Percentiles rank a stretch among this genome's conserved stretches.
phyloP scores from a whole-genome alignment of 2,113 vertebrate species.

The Ophthalmolycus amberensis region DNA sequence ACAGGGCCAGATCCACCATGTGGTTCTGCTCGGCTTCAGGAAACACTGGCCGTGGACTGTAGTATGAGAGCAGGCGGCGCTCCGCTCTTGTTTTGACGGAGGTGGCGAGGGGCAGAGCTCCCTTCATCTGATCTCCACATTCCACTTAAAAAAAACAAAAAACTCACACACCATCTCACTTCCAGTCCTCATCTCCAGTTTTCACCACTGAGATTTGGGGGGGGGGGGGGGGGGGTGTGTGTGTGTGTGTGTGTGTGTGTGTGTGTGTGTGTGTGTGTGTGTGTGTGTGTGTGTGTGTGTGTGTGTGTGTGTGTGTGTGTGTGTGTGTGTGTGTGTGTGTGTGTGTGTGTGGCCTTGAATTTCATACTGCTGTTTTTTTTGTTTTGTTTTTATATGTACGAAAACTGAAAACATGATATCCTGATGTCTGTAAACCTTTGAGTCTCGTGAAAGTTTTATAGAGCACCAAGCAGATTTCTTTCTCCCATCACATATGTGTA shows the following conservation, averaged over 20 bases:
- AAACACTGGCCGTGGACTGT: conserved; percentile 48
- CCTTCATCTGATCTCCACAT: conserved; percentile 57
- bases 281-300: neutral
- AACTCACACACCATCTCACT: conserved; percentile 34
- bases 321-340: neutral
- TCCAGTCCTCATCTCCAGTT: conserved; percentile 17
- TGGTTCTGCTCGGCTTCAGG: conserved; percentile 65
- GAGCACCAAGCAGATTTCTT: neutral
- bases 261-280: neutral
- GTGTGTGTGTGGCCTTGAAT: neutral
- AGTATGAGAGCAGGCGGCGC: conserved; percentile 29
- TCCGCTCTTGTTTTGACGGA: conserved; percentile 61
- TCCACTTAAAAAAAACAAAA: conserved; percentile 32
- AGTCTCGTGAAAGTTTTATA: neutral
- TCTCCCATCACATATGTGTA: neutral
- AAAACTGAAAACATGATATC: neutral
- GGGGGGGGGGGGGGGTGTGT: no score
- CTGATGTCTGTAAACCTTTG: neutral
- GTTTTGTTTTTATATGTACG: neutral
- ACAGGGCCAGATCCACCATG: conserved; percentile 43
- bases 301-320: neutral
- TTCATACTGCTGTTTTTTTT: neutral
- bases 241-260: neutral
- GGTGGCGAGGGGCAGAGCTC: conserved; percentile 29
- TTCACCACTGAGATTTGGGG: conserved; percentile 16